phyloP scores from a whole-genome alignment of 2,888 invertebrate genomes.

The Rotaria magnacalcarata region DNA sequence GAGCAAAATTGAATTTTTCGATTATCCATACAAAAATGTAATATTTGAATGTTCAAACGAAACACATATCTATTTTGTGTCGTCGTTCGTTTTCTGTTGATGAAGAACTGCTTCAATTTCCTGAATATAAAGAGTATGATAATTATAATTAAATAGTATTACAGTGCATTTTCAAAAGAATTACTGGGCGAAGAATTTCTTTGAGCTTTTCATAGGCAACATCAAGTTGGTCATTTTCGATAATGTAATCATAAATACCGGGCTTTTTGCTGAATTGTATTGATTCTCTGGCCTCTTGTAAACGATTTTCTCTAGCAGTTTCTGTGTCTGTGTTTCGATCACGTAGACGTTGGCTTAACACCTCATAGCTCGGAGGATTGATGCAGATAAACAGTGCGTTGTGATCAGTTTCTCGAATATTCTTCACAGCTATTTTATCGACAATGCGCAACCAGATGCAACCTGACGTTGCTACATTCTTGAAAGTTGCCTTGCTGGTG shows the following conservation, averaged over 20 bases:
- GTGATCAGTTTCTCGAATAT: constrained; percentile 73
- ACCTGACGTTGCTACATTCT: constrained; percentile 75
- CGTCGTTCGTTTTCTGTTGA: too few relatives aligned
- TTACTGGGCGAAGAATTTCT: constrained; percentile 22
- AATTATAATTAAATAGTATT: too few relatives aligned
- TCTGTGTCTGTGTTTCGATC: constrained; percentile 83
- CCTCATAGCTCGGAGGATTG: constrained; percentile 79
- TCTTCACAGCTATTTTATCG: constrained; percentile 87
- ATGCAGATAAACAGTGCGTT: constrained; percentile 81
- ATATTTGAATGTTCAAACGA: too few relatives aligned
- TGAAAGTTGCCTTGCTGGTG: constrained; percentile 75
- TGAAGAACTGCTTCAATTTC: not conserved
- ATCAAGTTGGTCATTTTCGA: constrained; percentile 57
- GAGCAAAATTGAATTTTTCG: too few relatives aligned
- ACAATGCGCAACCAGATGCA: constrained; percentile 88
- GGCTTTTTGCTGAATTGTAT: constrained; percentile 71
- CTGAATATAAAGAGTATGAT: not conserved
- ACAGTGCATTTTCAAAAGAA: too few relatives aligned
- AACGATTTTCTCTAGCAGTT: constrained; percentile 73
- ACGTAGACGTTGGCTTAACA: constrained; percentile 64
- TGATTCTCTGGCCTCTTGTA: constrained; percentile 74
- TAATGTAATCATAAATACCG: constrained; percentile 53
- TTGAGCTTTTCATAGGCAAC: constrained; percentile 53
- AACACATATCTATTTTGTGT: too few relatives aligned
- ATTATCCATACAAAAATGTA: too few relatives aligned